Evolutionary conservation across 2,113 vertebrate species (phyloP).

Genomic region (Cryptomyrus ogoouensis): DNA sequence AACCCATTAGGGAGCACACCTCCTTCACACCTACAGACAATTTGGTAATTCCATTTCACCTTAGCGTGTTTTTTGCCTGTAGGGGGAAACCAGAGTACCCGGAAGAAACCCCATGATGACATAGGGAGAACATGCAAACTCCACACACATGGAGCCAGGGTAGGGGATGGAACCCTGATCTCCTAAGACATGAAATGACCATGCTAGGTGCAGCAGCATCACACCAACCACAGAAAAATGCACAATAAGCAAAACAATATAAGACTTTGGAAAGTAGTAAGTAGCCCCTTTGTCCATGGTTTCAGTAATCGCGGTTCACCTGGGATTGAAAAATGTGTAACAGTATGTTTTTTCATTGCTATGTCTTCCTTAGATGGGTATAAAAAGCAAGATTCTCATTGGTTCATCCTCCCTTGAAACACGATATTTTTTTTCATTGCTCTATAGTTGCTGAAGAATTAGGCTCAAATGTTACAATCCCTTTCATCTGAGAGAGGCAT

Average conservation of each 20-base stretch:
- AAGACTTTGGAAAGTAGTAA: not conserved
- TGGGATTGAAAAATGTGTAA: not conserved
- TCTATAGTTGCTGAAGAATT: not conserved
- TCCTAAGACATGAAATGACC: not conserved
- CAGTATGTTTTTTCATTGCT: not conserved
- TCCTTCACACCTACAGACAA: not conserved
- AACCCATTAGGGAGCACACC: not conserved
- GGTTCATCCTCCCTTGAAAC: not conserved
- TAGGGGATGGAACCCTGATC: not conserved
- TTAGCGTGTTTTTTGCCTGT: not conserved
- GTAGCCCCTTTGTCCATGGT: not conserved
- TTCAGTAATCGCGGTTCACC: not conserved
- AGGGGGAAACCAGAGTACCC: not conserved
- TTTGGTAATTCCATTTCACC: not conserved
- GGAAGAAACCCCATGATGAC: not conserved
- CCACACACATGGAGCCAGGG: not conserved
- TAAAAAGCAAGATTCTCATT: not conserved
- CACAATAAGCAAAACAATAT: not conserved
- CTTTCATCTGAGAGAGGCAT: not conserved
- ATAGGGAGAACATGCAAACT: not conserved
- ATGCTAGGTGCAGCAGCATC: not conserved
- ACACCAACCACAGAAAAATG: not conserved
- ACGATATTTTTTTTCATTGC: not conserved
- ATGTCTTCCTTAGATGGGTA: not conserved
- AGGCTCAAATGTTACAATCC: not conserved